phyloP scores from a whole-genome alignment of 2,888 invertebrate genomes.

The Amphipyra berbera region DNA sequence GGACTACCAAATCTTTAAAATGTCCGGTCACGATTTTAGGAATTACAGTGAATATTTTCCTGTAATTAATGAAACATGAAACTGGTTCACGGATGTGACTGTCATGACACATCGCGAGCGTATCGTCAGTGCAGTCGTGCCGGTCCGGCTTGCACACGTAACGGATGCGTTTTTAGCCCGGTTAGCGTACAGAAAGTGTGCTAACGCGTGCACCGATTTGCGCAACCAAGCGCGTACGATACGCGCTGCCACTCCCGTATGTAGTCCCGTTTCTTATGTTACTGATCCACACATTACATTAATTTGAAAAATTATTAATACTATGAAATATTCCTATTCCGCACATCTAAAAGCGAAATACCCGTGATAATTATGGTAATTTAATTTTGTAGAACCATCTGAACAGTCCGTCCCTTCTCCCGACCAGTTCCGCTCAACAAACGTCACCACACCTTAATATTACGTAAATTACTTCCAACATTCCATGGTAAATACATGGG shows the following conservation, averaged over 20 bases:
- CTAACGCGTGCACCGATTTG: conserved; percentile 79
- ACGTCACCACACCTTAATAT: conserved; percentile 33
- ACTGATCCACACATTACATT: conserved; percentile 27
- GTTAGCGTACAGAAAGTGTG: conserved; percentile 84
- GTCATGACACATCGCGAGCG: conserved; percentile 52
- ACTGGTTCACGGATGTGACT: conserved; percentile 52
- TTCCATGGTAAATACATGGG: conserved; percentile 38
- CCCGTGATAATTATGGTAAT: conserved; percentile 11
- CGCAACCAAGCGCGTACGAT: conserved; percentile 80
- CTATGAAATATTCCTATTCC: neutral
- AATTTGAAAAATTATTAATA: conserved; percentile 3
- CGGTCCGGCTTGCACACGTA: conserved; percentile 63
- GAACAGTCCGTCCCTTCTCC: neutral
- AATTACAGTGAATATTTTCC: conserved; percentile 42
- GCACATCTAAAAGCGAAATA: neutral
- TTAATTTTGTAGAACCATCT: neutral
- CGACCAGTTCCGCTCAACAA: neutral
- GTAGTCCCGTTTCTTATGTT: conserved; percentile 73
- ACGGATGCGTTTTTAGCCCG: conserved; percentile 84
- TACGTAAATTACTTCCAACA: conserved; percentile 40
- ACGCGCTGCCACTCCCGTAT: conserved; percentile 76
- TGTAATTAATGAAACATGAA: conserved; percentile 46
- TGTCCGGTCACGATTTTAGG: conserved; percentile 12
- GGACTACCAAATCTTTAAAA: conserved; percentile 4
- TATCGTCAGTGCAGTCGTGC: conserved; percentile 48